A percentile compares a stretch with the other conserved stretches of the same genome.
phyloP scores from a whole-genome alignment of 1,140 invertebrate genomes.

The Ceratina australensis region DNA sequence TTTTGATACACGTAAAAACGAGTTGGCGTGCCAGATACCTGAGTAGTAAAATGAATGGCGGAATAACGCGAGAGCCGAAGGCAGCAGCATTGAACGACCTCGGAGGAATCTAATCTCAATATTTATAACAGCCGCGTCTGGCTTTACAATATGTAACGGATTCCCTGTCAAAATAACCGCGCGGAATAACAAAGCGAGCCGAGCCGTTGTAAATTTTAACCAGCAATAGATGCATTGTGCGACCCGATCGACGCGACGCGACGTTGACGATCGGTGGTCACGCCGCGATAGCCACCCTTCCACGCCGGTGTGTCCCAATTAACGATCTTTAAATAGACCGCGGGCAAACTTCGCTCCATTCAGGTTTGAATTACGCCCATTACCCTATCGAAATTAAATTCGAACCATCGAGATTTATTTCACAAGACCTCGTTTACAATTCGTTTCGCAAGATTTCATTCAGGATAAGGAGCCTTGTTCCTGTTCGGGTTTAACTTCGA shows the following conservation, averaged over 20 bases:
- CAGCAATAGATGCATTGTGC: not conserved
- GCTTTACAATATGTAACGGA: not conserved
- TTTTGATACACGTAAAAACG: not conserved
- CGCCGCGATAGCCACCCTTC: too few species aligned
- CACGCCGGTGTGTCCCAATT: not conserved
- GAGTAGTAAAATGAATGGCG: not conserved
- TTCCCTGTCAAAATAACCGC: not conserved
- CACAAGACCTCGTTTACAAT: too few species aligned
- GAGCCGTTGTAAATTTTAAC: conserved; percentile 1
- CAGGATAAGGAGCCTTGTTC: too few species aligned
- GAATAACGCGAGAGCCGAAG: not conserved
- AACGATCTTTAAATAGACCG: conserved; percentile 17
- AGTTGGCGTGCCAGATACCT: too few species aligned
- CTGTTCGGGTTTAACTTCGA: too few species aligned
- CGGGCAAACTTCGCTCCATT: not conserved
- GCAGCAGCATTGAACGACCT: not conserved
- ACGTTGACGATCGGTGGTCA: not conserved
- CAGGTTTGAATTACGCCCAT: not conserved
- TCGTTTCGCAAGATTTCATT: too few species aligned
- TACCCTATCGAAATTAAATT: not conserved
- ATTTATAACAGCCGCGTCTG: not conserved
- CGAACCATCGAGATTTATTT: too few species aligned
- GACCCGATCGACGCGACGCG: too few species aligned
- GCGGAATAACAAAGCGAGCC: not conserved
- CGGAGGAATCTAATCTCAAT: conserved; percentile 1